Evolutionary conservation across 2,888 invertebrate species (phyloP), one percentile per base, ranked within the genome.

Genomic region (Ophion costatus): DNA sequence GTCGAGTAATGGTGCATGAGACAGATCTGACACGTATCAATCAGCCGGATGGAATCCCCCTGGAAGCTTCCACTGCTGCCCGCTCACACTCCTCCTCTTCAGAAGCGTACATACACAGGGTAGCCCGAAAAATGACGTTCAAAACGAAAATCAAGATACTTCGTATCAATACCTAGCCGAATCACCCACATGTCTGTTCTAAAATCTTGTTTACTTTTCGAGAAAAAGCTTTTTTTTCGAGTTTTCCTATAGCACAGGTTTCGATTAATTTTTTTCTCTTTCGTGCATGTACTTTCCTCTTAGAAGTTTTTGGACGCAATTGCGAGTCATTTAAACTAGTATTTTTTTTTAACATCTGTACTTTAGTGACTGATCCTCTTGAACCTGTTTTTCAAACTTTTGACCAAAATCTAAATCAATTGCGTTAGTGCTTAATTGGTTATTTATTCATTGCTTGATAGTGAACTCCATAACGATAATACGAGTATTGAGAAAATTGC

Each of bases 1-100:
- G 86, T 82, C 71, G 78, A 69, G 84, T 86, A 87, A 85, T 88
- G 87, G 86, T 89, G 89, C 90, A 88, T 91, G 89, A 88, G 89
- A 87, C 89, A 86, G 87, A 90, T 89, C 89, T 90, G 91, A 91
- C 91, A 91, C 90, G 90, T 89, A 91, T 91, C 91, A 91, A 91
- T 91, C 91, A 91, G 85, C 83, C 88, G 80, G 87, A 91, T 91
- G 89, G 89, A 90, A 91, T 90, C 89, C 88, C 88, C 57, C 76
- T 80, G 82, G 82, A 63, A 73, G 82, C 33, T 80, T 80, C 56
- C 80, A 59, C 45, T 80, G 63, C 61, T 79, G 33, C 38, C 38
- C 80, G 67, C 70, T 63, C 82, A 67, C 80, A 11, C 22, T 71
- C n/a, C 71, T 73, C 56, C 51, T 78, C 56, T 59, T 11, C n/a